phyloP scores from a whole-genome alignment of 2,113 vertebrate species.

The Myodes glareolus region DNA sequence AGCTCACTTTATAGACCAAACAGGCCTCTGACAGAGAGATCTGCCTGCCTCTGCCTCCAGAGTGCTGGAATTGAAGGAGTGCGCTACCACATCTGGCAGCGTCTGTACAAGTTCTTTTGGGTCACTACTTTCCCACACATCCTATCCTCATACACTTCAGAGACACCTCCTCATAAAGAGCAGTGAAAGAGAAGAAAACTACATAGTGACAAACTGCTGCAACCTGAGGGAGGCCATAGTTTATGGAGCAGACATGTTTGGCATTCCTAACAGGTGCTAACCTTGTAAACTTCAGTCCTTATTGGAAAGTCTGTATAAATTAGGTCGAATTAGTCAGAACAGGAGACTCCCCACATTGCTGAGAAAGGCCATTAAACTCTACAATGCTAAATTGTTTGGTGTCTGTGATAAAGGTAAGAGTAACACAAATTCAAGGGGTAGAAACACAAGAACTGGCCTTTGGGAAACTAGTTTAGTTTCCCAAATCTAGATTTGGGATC shows the following conservation, averaged over 20 bases:
- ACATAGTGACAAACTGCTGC: not conserved
- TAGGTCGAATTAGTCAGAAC: slow-evolving; percentile 59
- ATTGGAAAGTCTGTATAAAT: slow-evolving; percentile 53
- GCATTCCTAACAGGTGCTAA: slow-evolving; percentile 1
- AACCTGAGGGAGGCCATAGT: slow-evolving; percentile 23
- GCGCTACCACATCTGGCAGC: not conserved
- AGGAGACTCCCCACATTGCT: slow-evolving; percentile 35
- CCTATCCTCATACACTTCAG: not conserved
- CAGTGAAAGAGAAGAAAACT: slow-evolving; percentile 16
- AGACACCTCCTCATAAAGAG: slow-evolving; percentile 38
- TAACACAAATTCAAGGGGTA: slow-evolving; percentile 22
- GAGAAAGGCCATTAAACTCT: slow-evolving; percentile 68
- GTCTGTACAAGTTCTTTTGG: slow-evolving; percentile 50
- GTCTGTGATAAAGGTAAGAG: slow-evolving; percentile 62
- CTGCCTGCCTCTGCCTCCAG: not conserved
- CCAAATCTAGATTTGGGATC: too few species aligned
- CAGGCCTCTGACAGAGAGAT: not conserved
- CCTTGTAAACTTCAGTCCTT: slow-evolving; percentile 68
- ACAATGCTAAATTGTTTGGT: not conserved
- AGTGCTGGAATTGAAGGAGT: not conserved
- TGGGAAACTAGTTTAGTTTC: slow-evolving; percentile 17
- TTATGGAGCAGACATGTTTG: slow-evolving; percentile 47
- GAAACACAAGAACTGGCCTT: not conserved
- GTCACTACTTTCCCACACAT: not conserved
- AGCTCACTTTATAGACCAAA: not conserved